Percentiles rank a stretch among this genome's conserved stretches.
phyloP scores from a whole-genome alignment of 2,888 invertebrate species.

The Clepsis dumicolana region DNA sequence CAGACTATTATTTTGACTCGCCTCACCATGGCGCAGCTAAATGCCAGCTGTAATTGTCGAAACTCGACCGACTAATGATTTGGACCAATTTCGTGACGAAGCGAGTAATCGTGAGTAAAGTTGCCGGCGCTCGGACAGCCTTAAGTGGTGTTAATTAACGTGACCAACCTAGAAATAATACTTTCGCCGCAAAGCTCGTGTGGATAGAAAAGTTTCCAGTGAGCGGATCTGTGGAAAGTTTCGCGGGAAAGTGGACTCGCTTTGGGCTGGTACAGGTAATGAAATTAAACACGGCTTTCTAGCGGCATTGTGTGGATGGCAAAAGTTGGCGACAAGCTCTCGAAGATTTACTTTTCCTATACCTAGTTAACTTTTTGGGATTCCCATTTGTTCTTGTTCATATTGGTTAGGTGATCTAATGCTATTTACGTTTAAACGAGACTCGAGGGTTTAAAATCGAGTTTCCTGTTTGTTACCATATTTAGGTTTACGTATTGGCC shows the following conservation, averaged over 20 bases:
- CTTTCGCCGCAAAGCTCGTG: constrained; percentile 33
- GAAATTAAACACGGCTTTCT: constrained; percentile 7
- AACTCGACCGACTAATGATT: background rate
- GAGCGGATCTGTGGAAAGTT: constrained; percentile 35
- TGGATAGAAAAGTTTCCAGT: constrained; percentile 22
- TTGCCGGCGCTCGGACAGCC: background rate
- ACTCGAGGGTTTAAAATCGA: background rate
- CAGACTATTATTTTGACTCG: constrained; percentile 27
- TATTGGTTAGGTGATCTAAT: background rate
- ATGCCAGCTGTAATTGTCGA: constrained; percentile 6
- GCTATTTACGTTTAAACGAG: background rate
- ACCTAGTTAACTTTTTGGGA: background rate
- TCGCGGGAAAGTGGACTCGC: constrained; percentile 35
- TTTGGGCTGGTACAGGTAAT: constrained; percentile 6
- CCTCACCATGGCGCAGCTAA: background rate
- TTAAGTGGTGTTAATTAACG: constrained; percentile 15
- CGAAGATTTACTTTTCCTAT: background rate
- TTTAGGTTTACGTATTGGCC: background rate
- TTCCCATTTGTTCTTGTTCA: background rate
- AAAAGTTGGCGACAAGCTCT: background rate
- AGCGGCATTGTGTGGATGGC: constrained; percentile 6
- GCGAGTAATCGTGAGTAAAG: constrained; percentile 10
- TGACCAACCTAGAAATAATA: constrained; percentile 4
- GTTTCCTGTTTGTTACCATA: background rate
- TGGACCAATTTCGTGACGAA: constrained; percentile 7